Evolutionary conservation across 2,888 invertebrate genomes (phyloP).

Genomic region (Cosmia trapezina): DNA sequence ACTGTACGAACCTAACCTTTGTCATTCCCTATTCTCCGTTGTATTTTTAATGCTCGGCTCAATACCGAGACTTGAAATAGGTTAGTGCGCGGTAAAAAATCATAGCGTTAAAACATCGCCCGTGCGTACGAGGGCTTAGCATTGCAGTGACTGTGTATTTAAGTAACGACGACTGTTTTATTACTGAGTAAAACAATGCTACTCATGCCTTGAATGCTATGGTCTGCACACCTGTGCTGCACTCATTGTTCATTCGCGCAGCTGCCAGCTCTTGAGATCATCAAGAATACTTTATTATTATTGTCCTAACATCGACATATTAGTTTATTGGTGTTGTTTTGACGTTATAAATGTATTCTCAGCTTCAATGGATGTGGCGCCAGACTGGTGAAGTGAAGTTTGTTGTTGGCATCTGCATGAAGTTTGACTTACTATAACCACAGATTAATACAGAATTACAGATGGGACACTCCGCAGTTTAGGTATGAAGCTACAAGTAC

Average conservation of each 20-base stretch:
- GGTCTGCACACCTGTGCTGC: conserved; percentile 48
- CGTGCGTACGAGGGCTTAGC: not conserved
- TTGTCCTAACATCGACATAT: conserved; percentile 26
- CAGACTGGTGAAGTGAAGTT: conserved; percentile 7
- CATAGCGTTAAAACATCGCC: not conserved
- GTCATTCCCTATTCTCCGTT: not conserved
- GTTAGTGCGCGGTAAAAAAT: not conserved
- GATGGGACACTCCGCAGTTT: no score
- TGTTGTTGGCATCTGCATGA: not conserved
- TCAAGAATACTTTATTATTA: conserved; percentile 44
- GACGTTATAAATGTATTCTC: conserved; percentile 20
- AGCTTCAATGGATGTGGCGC: conserved; percentile 20
- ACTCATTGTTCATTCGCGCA: conserved; percentile 49
- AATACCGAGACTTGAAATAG: not conserved
- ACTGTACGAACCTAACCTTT: no score
- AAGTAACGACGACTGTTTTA: conserved; percentile 23
- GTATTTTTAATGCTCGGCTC: not conserved
- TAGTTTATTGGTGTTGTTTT: conserved; percentile 37
- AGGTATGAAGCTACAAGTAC: no score
- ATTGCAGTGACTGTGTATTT: conserved; percentile 27
- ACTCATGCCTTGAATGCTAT: conserved; percentile 24
- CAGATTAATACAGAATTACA: no score
- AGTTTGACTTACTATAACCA: not conserved
- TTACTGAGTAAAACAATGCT: conserved; percentile 51
- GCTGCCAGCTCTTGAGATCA: conserved; percentile 47